Conservation (phyloP, 2,888 invertebrate genomes). For the Hyposoter didymator region DNA sequence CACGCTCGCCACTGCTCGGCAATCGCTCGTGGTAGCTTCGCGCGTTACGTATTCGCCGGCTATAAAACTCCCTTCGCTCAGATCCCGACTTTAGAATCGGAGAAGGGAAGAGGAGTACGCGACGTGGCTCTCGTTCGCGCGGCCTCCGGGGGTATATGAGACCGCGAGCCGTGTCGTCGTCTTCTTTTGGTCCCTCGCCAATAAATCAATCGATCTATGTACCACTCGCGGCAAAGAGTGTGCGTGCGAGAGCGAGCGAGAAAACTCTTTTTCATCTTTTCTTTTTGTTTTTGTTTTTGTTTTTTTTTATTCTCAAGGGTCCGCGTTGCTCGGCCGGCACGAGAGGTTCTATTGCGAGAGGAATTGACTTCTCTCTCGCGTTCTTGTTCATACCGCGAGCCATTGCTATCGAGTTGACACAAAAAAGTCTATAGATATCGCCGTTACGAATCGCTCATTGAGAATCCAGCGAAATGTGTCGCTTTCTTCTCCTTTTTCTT, state of each 20-base stretch:
- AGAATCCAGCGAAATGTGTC: constrained; percentile 9
- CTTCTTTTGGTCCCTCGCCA: constrained; percentile 63
- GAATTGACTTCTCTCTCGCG: constrained; percentile 50
- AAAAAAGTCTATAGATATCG: not conserved
- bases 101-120: constrained; percentile 35
- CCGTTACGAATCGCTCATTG: not conserved
- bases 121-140: constrained; percentile 31
- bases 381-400: not conserved
- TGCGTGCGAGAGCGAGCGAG: not conserved
- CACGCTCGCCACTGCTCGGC: constrained; percentile 25
- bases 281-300: not conserved
- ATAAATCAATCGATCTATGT: constrained; percentile 70
- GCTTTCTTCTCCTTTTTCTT: not conserved
- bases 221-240: not conserved
- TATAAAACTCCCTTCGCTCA: constrained; percentile 54
- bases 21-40: constrained; percentile 4
- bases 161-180: constrained; percentile 63
- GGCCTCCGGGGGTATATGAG: constrained; percentile 45
- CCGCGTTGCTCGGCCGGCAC: not conserved
- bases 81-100: constrained; percentile 57
- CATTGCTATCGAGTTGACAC: not conserved
- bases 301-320: not conserved
- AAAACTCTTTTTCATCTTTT: constrained; percentile 27
- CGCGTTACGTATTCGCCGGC: constrained; percentile 59
- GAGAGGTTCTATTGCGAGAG: not conserved